Evolutionary conservation across 2,113 vertebrate genomes (phyloP).

Genomic region (Orycteropus afer): DNA sequence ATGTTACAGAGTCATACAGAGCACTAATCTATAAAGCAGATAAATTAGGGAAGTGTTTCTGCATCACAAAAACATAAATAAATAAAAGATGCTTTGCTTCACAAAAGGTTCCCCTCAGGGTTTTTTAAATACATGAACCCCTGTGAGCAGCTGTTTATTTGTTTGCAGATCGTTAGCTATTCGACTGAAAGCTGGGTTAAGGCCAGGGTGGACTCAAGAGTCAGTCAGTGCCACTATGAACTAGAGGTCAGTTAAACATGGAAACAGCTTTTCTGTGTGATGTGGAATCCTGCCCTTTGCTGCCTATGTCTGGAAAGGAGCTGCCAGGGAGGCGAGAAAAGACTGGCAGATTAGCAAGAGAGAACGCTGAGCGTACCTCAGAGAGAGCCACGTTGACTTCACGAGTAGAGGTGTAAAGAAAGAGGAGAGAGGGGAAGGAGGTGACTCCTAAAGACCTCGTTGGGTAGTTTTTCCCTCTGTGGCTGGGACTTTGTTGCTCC

Average conservation of each 20-base stretch:
- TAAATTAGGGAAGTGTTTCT: neutral
- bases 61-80: neutral
- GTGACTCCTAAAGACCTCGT: neutral
- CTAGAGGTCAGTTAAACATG: neutral
- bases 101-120: neutral
- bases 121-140: neutral
- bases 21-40: conserved; percentile 22
- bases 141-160: conserved; percentile 30
- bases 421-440: neutral
- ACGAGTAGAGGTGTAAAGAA: accelerated
- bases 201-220: neutral
- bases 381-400: neutral
- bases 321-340: neutral
- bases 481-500: neutral
- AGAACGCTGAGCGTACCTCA: neutral
- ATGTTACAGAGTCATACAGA: neutral
- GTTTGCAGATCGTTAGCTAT: conserved; percentile 41
- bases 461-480: neutral
- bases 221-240: neutral
- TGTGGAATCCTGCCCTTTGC: neutral
- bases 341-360: neutral
- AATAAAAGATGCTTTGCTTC: conserved; percentile 28
- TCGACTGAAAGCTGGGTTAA: neutral
- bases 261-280: neutral
- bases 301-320: neutral